Evolutionary conservation across 2,888 invertebrate species (phyloP), one percentile per base, ranked within the genome.

Genomic region (Anticlea derivata): DNA sequence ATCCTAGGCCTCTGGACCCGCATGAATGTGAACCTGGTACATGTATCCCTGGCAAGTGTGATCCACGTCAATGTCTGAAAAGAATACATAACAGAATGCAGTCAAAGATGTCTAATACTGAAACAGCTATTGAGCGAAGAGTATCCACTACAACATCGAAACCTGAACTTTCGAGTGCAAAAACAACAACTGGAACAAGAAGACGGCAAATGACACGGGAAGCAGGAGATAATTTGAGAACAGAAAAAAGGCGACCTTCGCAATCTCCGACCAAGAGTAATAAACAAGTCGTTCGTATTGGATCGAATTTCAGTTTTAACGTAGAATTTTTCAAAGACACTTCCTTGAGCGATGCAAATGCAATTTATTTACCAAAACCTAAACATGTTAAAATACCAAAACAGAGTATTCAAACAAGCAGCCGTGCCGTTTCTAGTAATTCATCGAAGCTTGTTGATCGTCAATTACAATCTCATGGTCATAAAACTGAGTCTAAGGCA

Each of bases 21-120:
- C 65, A 71, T 55, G 73, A 78, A 55, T 78, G 77, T 58, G 70
- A 75, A 51, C 73, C 75, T 34, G 66, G 66, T 17, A 47, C 70
- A 26, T 78, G 77, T 54, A 56, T 69, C 10, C 77, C 76, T 6
- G 68, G 66, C n/a, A 39, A 63, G 48, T 78, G 78, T 58, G 49
- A 75, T 50, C 68, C 75, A 11, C 52, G 67, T 45, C 52, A 61
- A 49, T 76, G 75, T 57, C 55, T 65, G 17, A 63, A 73, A 62
- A 48, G 60, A 37, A 74, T 76, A 22, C 64, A 62, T 39, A 58
- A 49, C 43, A 66, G 70, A 60, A 60, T 64, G 33, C 30, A 30
- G 11, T 54, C 60, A 7, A 55, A 34, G n/a, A 35, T 49, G 41
- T 35, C 49, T 6, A 49, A 49, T 26, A 49, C 49, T 23, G 35